phyloP scores from a whole-genome alignment of 2,113 vertebrate species.

The Petroica traversi region DNA sequence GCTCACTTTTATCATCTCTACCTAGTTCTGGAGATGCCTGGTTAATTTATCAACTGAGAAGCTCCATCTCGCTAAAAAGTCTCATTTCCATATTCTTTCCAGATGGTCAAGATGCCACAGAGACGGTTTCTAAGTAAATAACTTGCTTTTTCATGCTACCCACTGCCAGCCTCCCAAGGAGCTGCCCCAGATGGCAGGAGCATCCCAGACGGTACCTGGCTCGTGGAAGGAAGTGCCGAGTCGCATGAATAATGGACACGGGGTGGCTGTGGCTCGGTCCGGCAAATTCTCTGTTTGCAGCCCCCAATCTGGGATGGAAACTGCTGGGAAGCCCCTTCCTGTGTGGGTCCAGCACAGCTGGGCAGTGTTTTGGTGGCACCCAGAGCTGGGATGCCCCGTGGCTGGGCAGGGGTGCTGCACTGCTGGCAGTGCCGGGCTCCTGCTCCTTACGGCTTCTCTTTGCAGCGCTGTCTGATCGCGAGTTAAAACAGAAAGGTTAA shows the following conservation, averaged over 20 bases:
- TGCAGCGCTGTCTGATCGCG: neutral
- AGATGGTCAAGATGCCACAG: constrained; percentile 65
- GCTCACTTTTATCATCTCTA: neutral
- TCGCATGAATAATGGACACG: neutral
- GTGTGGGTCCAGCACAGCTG: fast-evolving
- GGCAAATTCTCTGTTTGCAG: neutral
- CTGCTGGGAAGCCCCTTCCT: neutral
- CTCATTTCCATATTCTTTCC: constrained; percentile 66
- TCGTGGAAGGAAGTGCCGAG: neutral
- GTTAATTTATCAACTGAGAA: constrained; percentile 38
- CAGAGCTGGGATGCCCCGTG: neutral
- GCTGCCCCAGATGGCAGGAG: constrained; percentile 28
- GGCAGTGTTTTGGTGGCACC: fast-evolving
- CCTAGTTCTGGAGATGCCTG: neutral
- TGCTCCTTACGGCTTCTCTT: neutral
- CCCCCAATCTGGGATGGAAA: neutral
- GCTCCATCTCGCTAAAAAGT: neutral
- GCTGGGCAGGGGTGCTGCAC: neutral
- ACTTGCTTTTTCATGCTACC: neutral
- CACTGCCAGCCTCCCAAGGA: neutral
- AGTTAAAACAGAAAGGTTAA: constrained; percentile 33
- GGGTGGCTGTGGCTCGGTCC: fast-evolving
- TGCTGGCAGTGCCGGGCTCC: fast-evolving
- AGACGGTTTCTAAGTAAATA: constrained; percentile 58
- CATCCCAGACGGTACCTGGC: neutral